Conservation (phyloP, 2,797 vertebrate species). For the Paramormyrops hopkinsi region DNA sequence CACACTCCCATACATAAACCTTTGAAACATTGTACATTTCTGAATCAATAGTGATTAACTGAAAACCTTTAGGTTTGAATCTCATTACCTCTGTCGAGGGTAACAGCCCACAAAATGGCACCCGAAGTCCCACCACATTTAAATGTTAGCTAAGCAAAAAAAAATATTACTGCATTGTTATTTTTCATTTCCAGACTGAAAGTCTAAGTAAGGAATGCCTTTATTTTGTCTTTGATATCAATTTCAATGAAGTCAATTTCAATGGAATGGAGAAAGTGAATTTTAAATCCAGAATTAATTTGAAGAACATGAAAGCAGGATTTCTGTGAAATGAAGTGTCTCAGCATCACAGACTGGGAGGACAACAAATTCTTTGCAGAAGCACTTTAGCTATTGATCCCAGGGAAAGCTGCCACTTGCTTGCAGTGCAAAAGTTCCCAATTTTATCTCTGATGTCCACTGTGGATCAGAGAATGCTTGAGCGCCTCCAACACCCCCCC, state of each 20-base stretch:
- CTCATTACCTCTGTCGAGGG: neutral
- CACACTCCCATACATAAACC: neutral
- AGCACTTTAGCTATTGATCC: slow-evolving; percentile 19
- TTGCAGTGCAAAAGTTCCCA: slow-evolving; percentile 1
- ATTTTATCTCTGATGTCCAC: neutral
- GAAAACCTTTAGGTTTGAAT: neutral
- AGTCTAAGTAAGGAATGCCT: neutral
- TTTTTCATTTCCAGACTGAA: neutral
- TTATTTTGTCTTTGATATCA: neutral
- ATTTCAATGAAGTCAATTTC: neutral
- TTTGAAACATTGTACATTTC: neutral
- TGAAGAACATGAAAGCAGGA: neutral
- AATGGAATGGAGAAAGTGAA: neutral
- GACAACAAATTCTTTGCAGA: slow-evolving; percentile 12
- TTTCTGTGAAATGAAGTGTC: neutral
- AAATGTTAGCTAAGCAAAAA: neutral
- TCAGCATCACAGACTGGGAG: neutral
- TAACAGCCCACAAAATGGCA: neutral
- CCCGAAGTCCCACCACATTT: neutral
- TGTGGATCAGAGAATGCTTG: neutral
- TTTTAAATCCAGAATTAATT: neutral
- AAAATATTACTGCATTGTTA: neutral
- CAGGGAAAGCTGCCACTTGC: neutral
- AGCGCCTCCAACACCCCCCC: neutral
- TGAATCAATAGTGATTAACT: neutral